Evolutionary conservation across 2,888 invertebrate genomes (phyloP).

Genomic region (Nysson spinosus): DNA sequence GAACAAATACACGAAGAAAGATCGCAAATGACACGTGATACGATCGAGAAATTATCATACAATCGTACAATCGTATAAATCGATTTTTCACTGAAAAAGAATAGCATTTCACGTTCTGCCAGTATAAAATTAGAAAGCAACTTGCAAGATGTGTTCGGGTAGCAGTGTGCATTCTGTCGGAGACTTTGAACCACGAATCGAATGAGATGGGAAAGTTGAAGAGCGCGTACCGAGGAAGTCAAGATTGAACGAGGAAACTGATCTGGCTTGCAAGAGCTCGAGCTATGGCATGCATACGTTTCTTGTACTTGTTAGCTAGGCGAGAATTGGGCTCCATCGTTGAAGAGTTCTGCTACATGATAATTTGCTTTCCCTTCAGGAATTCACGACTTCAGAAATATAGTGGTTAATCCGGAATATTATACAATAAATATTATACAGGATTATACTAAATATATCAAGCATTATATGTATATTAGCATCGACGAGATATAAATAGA

Average conservation of each 20-base stretch:
- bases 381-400: slow-evolving; percentile 9
- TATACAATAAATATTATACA: slow-evolving; percentile 1
- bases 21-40: too few species aligned
- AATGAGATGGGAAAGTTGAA: slow-evolving; percentile 31
- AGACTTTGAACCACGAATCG: slow-evolving; percentile 8
- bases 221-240: slow-evolving; percentile 8
- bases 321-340: slow-evolving; percentile 27
- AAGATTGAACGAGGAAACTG: slow-evolving; percentile 45
- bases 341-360: neutral
- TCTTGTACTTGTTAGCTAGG: slow-evolving; percentile 13
- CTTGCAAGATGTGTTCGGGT: neutral
- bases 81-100: slow-evolving; percentile 5
- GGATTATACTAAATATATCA: too few species aligned
- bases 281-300: slow-evolving; percentile 9
- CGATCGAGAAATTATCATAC: slow-evolving; percentile 17
- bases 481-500: too few species aligned
- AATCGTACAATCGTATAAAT: too few species aligned
- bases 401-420: neutral
- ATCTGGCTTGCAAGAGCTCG: slow-evolving; percentile 24
- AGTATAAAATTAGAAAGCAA: slow-evolving; percentile 31
- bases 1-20: too few species aligned
- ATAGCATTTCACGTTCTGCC: slow-evolving; percentile 11
- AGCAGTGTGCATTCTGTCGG: slow-evolving; percentile 12
- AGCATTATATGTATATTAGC: too few species aligned
- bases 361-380: slow-evolving; percentile 18